phyloP scores from a whole-genome alignment of 1,140 invertebrate species.

The Heterodera schachtii region DNA sequence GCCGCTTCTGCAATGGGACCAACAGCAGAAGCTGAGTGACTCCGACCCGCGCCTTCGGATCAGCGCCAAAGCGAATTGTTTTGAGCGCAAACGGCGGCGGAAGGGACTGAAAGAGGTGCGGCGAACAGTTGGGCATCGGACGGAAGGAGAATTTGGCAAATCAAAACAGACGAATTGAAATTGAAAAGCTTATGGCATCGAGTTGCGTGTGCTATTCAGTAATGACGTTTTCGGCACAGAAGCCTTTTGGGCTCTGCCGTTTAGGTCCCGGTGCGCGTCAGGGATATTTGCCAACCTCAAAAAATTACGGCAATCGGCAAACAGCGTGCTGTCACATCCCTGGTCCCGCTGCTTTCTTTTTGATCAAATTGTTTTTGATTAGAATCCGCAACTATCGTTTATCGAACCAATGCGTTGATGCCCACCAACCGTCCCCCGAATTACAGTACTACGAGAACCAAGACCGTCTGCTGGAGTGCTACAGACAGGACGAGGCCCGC shows the following conservation, averaged over 20 bases:
- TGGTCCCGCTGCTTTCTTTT: no score
- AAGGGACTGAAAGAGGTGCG: constrained; percentile 10
- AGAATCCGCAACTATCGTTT: no score
- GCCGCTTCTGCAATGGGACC: constrained; percentile 2
- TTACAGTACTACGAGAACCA: constrained; percentile 48
- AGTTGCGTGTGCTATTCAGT: no score
- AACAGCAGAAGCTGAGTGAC: neutral
- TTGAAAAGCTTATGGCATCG: no score
- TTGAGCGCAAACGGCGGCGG: constrained; percentile 13
- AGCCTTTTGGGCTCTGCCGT: no score
- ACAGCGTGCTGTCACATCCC: no score
- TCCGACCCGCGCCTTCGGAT: constrained; percentile 5
- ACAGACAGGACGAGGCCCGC: constrained; percentile 35
- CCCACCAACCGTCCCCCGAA: neutral
- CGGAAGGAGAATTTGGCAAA: neutral
- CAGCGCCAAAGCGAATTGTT: constrained; percentile 10
- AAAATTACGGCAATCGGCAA: no score
- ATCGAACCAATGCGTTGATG: no score
- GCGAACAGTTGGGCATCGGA: neutral
- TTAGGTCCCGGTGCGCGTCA: no score
- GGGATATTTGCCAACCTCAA: no score
- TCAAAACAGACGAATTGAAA: neutral
- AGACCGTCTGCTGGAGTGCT: constrained; percentile 36
- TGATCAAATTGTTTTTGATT: no score
- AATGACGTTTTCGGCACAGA: no score